Evolutionary conservation across 2,797 vertebrate species (phyloP), one percentile per base, ranked within the genome.

Genomic region (Odontamblyopus lacepedii): DNA sequence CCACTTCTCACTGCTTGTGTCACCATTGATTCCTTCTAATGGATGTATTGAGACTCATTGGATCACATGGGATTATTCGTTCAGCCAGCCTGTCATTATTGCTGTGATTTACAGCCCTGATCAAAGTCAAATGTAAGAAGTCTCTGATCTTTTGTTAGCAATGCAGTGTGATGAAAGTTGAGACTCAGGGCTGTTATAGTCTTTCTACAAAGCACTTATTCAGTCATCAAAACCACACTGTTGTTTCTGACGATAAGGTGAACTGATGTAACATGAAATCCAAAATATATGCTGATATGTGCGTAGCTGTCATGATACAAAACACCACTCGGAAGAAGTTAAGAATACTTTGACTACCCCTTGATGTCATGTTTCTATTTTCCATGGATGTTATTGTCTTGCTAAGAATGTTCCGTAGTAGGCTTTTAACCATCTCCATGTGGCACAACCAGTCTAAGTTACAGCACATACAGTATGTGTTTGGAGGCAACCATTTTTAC

Each of bases 31-130:
- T 74, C 67, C 63, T 70, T 67, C 74, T 73, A 67, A 72, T 55
- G 72, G 57, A 78, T 59, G 62, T 73, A 71, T n/a, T 63, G 59
- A 32, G 35, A 75, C 65, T 72, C 50, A 79, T 84, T 67, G 74
- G 74, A 85, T 89, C 76, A 84, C 75, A 80, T 81, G 61, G 32
- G 71, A 76, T 70, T 67, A 77, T 84, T 55, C 72, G 76, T 76
- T 69, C 51, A 53, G 50, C 16, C 23, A 65, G 68, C 68, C 44
- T 71, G 78, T 85, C 80, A 77, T 86, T 80, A 78, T 80, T 44
- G 50, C 35, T 4, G 2, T 79, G 76, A 88, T 74, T 65, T 48
- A 70, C 80, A 72, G 81, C 81, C 77, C 60, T 79, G 79, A 89
- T 91, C 79, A 89, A 87, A 88, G 76, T 69, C 68, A 70, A 61